Conservation (phyloP, 2,888 invertebrate genomes). For the Ochropleura plecta region DNA sequence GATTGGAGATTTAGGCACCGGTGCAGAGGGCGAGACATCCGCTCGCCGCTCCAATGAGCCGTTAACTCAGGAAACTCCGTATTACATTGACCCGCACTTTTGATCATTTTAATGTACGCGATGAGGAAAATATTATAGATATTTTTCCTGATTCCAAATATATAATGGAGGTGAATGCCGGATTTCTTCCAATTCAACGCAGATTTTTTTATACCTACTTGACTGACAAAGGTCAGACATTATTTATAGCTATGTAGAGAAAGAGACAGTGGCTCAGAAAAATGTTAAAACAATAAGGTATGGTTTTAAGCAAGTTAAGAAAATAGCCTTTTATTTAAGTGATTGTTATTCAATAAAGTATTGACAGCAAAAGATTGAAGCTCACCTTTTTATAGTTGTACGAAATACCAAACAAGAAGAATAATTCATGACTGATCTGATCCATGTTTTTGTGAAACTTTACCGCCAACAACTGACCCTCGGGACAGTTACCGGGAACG, state of each 20-base stretch:
- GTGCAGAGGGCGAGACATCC: constrained; percentile 71
- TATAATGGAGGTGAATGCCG: constrained; percentile 41
- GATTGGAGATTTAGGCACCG: constrained; percentile 83
- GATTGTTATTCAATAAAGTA: neutral
- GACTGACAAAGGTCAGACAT: constrained; percentile 6
- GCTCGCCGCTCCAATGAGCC: constrained; percentile 75
- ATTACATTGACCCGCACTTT: constrained; percentile 74
- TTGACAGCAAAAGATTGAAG: neutral
- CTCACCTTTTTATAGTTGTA: neutral
- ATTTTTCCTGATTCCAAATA: constrained; percentile 56
- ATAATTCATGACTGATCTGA: constrained; percentile 21
- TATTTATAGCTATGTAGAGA: neutral
- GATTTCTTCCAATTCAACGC: constrained; percentile 20
- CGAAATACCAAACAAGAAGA: constrained; percentile 13
- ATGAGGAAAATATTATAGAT: constrained; percentile 65
- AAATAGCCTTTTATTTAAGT: neutral
- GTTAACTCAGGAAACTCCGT: constrained; percentile 71
- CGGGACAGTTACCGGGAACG: constrained; percentile 32
- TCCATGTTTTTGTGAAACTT: constrained; percentile 33
- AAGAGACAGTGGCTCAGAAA: neutral
- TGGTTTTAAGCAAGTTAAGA: neutral
- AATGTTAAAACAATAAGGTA: neutral
- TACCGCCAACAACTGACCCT: constrained; percentile 26
- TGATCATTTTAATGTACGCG: constrained; percentile 70
- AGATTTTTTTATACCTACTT: constrained; percentile 27